Evolutionary conservation across 2,113 vertebrate genomes (phyloP), one percentile per base, ranked within the genome.

Genomic region (Tiliqua scincoides): DNA sequence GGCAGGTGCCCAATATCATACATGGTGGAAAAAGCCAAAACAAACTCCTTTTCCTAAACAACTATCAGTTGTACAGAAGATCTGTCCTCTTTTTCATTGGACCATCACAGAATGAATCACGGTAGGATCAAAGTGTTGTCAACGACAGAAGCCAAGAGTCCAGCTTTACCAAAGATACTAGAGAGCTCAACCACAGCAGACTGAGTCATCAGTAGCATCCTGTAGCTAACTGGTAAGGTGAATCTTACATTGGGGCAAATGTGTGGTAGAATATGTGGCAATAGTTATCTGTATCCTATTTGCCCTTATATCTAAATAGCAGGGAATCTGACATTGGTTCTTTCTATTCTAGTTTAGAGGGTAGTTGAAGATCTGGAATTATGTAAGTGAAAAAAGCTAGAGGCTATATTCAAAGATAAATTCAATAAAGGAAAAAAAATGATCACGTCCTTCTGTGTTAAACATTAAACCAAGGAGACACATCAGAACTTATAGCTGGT

Each of bases 381-480:
- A 65, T 30, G 78, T 27, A 15, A 68, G 14, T 4, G 10, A 37
- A 32, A 67, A 27, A 67, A 57, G 25, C 30, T 52, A 21, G 32
- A 59, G 71, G 82, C 27, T 9, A 6, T 21, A 83, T 74, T 67
- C 74, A 77, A 70, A 68, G 37, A 1, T 40, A 21, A 37, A 7
- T 1, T 18, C 23, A 40, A 32, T 61, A 86, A 62, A 87, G 87
- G 14, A 61, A 83, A 89, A 88, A 48, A 48, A 70, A 77, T 32
- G 67, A 90, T 9, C 0, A 0, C 40, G 23, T 35, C 43, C 89
- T 79, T 92, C 79, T 86, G 67, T 68, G 72, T 75, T 82, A 92
- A 89, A 87, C 85, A 85, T 87, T 62, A 82, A 71, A 54, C 85
- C 32, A 14, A 89, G 32, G 54, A 90, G 84, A 89, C 92, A 91